Conservation (phyloP, 2,888 invertebrate genomes). For the Synanthedon myopaeformis region DNA sequence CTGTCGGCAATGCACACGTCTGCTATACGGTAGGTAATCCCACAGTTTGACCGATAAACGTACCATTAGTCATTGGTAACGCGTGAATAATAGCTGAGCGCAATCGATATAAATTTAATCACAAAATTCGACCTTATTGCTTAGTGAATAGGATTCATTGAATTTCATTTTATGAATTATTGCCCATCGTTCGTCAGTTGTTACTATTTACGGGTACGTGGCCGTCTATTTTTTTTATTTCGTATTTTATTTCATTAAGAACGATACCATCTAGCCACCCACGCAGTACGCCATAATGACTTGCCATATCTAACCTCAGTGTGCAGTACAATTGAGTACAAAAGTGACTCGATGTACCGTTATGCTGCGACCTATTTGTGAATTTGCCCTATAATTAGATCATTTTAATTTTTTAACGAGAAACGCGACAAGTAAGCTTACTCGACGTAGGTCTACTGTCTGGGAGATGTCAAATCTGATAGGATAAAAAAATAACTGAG, state of each 20-base stretch:
- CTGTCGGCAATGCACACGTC: not conserved
- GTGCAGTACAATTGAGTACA: conserved; percentile 29
- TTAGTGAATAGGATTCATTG: not conserved
- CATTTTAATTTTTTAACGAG: too few relatives aligned
- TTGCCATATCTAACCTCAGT: conserved; percentile 51
- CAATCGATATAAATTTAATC: not conserved
- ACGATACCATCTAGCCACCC: conserved; percentile 63
- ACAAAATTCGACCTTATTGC: not conserved
- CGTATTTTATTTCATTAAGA: conserved; percentile 64
- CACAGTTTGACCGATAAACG: conserved; percentile 29
- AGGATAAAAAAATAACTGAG: too few relatives aligned
- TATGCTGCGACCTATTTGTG: not conserved
- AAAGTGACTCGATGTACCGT: conserved; percentile 15
- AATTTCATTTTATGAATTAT: not conserved
- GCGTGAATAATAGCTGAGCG: conserved; percentile 25
- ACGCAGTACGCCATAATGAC: conserved; percentile 56
- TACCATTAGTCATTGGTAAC: conserved; percentile 30
- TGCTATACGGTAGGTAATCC: conserved; percentile 21
- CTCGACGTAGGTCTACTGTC: too few relatives aligned
- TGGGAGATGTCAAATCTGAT: too few relatives aligned
- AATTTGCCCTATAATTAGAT: too few relatives aligned
- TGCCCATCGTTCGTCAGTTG: not conserved
- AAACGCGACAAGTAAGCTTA: too few relatives aligned
- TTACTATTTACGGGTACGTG: conserved; percentile 20
- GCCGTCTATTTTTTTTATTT: conserved; percentile 39